Evolutionary conservation across 1,140 invertebrate species (phyloP).

Genomic region (Epicauta chinensis): DNA sequence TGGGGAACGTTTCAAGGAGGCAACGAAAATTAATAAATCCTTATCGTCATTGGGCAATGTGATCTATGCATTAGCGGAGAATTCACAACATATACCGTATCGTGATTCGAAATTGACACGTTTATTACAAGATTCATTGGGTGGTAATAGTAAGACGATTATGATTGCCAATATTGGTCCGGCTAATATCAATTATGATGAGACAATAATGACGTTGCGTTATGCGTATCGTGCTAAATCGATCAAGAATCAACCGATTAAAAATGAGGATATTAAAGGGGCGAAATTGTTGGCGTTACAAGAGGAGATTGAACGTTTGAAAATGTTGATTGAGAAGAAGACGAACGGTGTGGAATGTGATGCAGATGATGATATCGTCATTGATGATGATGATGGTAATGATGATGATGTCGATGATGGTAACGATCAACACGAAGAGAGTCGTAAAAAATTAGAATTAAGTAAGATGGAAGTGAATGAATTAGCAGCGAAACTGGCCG

Average conservation of each 20-base stretch:
- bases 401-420: no score
- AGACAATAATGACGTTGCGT: conserved; percentile 85
- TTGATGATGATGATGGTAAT: conserved; percentile 30
- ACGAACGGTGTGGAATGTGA: conserved; percentile 27
- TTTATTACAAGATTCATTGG: conserved; percentile 87
- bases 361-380: conserved; percentile 20
- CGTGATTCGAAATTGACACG: conserved; percentile 91
- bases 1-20: conserved; percentile 88
- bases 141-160: conserved; percentile 93
- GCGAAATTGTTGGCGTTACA: conserved; percentile 38
- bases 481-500: conserved; percentile 51
- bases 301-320: conserved; percentile 38
- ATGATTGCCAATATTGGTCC: conserved; percentile 97
- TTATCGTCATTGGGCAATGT: conserved; percentile 90
- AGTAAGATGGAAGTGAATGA: conserved; percentile 41
- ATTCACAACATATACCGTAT: conserved; percentile 84
- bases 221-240: conserved; percentile 91
- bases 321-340: conserved; percentile 36
- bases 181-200: conserved; percentile 93
- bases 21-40: conserved; percentile 92
- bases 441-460: conserved; percentile 31
- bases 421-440: conserved; percentile 32
- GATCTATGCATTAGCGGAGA: conserved; percentile 88
- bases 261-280: conserved; percentile 83
- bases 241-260: conserved; percentile 92